These are phyloP conservation scores for Sminthurinus aureus DNA, from an alignment of 2,888 invertebrate genomes.

Conservation along the genomic window DNA sequence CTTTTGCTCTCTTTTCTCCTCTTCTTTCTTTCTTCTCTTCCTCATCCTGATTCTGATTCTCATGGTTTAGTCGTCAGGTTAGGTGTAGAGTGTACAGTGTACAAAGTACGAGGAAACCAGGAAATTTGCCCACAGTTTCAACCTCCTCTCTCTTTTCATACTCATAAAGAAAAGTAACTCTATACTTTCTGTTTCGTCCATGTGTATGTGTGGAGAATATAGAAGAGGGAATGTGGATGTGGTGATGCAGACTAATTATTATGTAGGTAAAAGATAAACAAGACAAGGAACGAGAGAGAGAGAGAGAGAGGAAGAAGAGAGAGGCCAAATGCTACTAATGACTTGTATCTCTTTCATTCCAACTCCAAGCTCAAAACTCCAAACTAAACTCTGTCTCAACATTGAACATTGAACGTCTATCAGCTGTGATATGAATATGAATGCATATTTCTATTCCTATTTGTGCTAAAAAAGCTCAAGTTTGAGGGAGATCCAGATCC, in stretches of 20 bases:
- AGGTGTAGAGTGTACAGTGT: not conserved
- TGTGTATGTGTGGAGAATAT: no score
- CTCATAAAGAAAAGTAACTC: not conserved
- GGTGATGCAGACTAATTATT: not conserved
- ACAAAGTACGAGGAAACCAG: not conserved
- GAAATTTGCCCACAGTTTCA: not conserved
- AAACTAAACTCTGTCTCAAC: no score
- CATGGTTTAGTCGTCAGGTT: slow-evolving; percentile 14
- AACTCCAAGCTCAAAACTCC: not conserved
- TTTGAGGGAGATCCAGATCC: no score
- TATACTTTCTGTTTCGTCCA: not conserved
- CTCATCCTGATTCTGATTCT: not conserved
- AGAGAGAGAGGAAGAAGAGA: not conserved
- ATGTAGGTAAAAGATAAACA: not conserved
- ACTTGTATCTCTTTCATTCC: not conserved
- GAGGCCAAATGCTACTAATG: not conserved
- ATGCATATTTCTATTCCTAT: not conserved
- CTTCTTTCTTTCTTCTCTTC: slow-evolving; percentile 3
- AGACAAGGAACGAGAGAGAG: not conserved
- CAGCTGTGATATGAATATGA: not conserved
- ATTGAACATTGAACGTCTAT: no score
- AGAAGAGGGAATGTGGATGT: no score
- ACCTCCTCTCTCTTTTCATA: not conserved
- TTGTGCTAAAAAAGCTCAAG: not conserved
- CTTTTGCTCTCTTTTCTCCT: slow-evolving; percentile 12